Percentiles rank a stretch among this genome's conserved stretches.
phyloP scores from a whole-genome alignment of 2,888 invertebrate genomes.

The Calameuta pallipes region DNA sequence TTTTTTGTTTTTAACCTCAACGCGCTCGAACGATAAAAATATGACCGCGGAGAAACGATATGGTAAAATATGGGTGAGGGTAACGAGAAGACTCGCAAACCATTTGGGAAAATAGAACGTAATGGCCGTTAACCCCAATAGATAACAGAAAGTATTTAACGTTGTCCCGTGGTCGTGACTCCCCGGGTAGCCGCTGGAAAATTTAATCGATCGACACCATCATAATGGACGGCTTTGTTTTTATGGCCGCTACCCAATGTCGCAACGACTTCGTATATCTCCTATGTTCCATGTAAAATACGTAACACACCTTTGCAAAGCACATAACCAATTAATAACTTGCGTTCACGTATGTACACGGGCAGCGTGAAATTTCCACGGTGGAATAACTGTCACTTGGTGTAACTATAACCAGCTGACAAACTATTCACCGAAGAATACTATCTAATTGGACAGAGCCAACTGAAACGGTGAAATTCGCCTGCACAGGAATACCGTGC shows the following conservation, averaged over 20 bases:
- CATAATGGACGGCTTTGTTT: not conserved
- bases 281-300: not conserved
- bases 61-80: not conserved
- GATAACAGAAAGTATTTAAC: constrained; percentile 31
- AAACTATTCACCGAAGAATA: not conserved
- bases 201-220: not conserved
- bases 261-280: not conserved
- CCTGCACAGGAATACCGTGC: not conserved
- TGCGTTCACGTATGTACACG: not conserved
- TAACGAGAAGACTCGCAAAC: constrained; percentile 11
- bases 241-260: not conserved
- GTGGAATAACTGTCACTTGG: not conserved
- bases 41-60: not conserved
- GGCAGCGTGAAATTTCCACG: not conserved
- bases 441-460: not conserved
- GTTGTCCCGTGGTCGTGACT: constrained; percentile 3
- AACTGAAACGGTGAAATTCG: not conserved
- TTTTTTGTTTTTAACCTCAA: not conserved
- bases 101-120: constrained; percentile 36
- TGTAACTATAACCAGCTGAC: not conserved
- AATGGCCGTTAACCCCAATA: constrained; percentile 30
- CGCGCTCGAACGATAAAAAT: not conserved
- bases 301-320: not conserved
- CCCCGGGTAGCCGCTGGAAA: not conserved
- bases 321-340: not conserved